These are phyloP conservation scores for Brachionus asplanchnoidis DNA, from an alignment of 1,140 invertebrate genomes.

Conservation along the genomic window DNA sequence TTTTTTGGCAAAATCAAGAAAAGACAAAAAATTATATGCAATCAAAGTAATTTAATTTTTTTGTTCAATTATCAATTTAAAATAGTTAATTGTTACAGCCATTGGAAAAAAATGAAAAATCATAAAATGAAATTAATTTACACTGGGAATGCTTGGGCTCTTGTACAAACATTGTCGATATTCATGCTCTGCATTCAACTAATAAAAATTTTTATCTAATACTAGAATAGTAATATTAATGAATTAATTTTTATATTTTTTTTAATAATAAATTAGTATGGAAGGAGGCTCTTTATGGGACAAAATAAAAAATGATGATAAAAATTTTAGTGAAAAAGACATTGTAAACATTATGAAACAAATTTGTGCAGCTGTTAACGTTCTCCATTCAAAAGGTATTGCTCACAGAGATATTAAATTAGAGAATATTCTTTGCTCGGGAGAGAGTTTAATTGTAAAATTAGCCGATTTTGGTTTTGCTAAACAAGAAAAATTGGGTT, in stretches of 20 bases:
- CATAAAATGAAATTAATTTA: slow-evolving; percentile 85
- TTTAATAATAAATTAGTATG: slow-evolving; percentile 44
- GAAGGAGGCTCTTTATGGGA: slow-evolving; percentile 54
- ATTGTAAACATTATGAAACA: slow-evolving; percentile 87
- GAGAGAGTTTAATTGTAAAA: slow-evolving; percentile 68
- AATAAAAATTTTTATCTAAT: slow-evolving; percentile 68
- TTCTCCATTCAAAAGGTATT: slow-evolving; percentile 87
- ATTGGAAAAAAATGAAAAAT: slow-evolving; percentile 68
- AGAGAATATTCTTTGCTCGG: slow-evolving; percentile 62
- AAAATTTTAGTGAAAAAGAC: slow-evolving; percentile 61
- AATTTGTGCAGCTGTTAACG: slow-evolving; percentile 87
- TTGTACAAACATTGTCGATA: slow-evolving; percentile 60
- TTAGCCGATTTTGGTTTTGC: slow-evolving; percentile 98
- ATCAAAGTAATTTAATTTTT: not conserved
- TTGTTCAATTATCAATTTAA: not conserved
- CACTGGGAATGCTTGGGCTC: slow-evolving; percentile 73
- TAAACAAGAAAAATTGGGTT: slow-evolving; percentile 68
- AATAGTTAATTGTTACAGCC: not conserved
- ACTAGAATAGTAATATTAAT: not conserved
- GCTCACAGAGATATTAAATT: slow-evolving; percentile 61
- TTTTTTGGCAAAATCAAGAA: not conserved
- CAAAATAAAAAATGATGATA: slow-evolving; percentile 46
- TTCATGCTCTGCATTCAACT: slow-evolving; percentile 83
- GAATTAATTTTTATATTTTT: not conserved
- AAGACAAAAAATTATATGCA: not conserved